Base-by-base conservation (phyloP, 1,140 invertebrate species). In the Forficula auricularia region DNA sequence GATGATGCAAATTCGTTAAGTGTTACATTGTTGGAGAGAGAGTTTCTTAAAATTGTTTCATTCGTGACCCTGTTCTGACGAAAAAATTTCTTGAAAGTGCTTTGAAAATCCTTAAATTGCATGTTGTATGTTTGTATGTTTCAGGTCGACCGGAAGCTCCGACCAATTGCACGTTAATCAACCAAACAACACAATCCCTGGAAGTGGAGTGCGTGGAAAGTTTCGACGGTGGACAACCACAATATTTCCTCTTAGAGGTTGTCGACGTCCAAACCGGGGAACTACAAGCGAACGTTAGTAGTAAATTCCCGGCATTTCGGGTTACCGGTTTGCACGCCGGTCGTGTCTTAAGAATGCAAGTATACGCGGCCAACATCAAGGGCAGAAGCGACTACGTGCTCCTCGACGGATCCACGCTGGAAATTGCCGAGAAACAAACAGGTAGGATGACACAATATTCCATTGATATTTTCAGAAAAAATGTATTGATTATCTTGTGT, bases 301-400 rank as follows among this genome's bases (percentile, higher is more conserved):
- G 73, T 13, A 70, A 65, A 43, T 59, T 64, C n/a, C 74, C 80
- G 0, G 61, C 66, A 14, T 77, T 85, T 54, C 69, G 68, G 12
- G 75, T 82, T 1, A 70, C 69, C 45, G 75, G 71, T 1, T 60
- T 86, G 13, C 72, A 75, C 36, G 67, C 80, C 0, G 81, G 78
- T 2, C 70, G 70, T 45, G 64, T 72, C 19, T 68, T 84, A 16
- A 69, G 71, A 40, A 73, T 86, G 58, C 62, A 71, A 34, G 63
- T 86, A 3, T 89, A 82, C 55, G 79, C 85, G 1, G 72, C 79
- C 31, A 91, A 91, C 60, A 73, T 78, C 18, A 88, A 87, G 58
- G 87, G 86, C 18, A 67, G 75, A 31, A 87, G 83, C 48, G 82
- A 88, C 22, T 50, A 64, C 9, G 62, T 71, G 7, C 53, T 60